Evolutionary conservation across 30 jellyfish, hydroid and myxozoan genomes (phyloP), one percentile per base, ranked within the genome.

Genomic region (Mastigias papua): DNA sequence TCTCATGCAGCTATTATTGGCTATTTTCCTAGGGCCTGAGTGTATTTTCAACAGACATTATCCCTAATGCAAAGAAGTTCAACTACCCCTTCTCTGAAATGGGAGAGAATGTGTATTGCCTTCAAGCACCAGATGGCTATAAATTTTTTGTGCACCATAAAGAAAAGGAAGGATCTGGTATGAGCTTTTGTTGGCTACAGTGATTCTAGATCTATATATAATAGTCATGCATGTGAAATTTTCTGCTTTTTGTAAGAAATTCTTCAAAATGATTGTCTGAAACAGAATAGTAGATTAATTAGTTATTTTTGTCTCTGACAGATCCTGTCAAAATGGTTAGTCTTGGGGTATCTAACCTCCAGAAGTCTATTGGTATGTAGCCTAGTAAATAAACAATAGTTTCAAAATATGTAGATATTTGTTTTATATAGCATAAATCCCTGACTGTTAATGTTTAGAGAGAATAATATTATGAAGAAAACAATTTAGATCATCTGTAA

Each of bases 81-180:
- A 76, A 68, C 49, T 88, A 93, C 35, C 90, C 89, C 27, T 35
- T 62, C 46, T 63, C 87, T n/a, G 86, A 87, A 63, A 27, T 69
- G 26, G 82, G 69, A 16, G 75, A 88, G 8, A 90, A 66, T n/a
- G 73, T 67, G 29, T 60, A 31, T 65, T 26, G 58, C 50, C 90
- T 93, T 33, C 46, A n/a, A 62, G 92, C 97, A 22, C 98, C 98
- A 48, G 98, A 75, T 82, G 98, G 98, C 11, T 88, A 93, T 80
- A 83, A 93, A 33, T 91, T 91, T 67, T 23, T 23, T 66, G 81
- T 91, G n/a, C 79, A 42, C 63, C 79, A 62, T 30, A 57, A 82
- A 50, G 89, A 76, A 29, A 34, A 67, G 20, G 58, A 68, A 46
- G 87, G 86, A 48, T 21, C 48, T 33, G 97, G 92, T 89, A 31